Evolutionary conservation across 1,140 invertebrate genomes (phyloP).

Genomic region (Drosophila quadrilineata): DNA sequence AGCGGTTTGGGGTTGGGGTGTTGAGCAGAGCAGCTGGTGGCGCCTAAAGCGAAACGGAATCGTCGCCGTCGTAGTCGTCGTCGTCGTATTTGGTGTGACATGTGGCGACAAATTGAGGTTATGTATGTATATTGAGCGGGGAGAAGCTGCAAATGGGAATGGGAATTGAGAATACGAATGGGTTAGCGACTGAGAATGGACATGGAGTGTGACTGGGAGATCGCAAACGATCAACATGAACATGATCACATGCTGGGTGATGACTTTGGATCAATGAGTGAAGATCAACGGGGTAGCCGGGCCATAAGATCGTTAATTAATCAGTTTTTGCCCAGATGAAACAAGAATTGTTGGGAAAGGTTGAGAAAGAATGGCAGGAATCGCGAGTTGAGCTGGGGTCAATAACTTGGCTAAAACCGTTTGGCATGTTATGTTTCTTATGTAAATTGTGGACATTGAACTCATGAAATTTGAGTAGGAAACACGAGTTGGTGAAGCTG

Average conservation of each 20-base stretch:
- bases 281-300: slow-evolving; percentile 8
- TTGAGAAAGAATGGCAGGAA: slow-evolving; percentile 1
- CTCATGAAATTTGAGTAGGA: not conserved
- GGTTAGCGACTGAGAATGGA: not conserved
- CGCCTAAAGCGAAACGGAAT: slow-evolving; percentile 50
- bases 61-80: slow-evolving; percentile 24
- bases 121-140: slow-evolving; percentile 25
- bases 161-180: too few relatives aligned
- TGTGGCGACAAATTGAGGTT: slow-evolving; percentile 73
- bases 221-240: too few relatives aligned
- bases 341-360: slow-evolving; percentile 33
- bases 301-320: slow-evolving; percentile 35
- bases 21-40: slow-evolving; percentile 52
- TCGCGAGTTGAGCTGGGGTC: slow-evolving; percentile 1
- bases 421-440: not conserved
- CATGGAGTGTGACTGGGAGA: not conserved
- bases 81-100: slow-evolving; percentile 56
- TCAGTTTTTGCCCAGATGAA: slow-evolving; percentile 24
- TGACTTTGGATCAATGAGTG: slow-evolving; percentile 8
- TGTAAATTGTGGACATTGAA: slow-evolving; percentile 1
- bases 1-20: not conserved
- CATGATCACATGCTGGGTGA: slow-evolving; percentile 20
- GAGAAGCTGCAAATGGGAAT: not conserved
- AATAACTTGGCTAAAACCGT: slow-evolving; percentile 12
- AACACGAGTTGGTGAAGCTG: not conserved